These are phyloP conservation scores for Macropus fuliginosus DNA, from an alignment of 2,797 vertebrate species.

Conservation along the genomic window DNA sequence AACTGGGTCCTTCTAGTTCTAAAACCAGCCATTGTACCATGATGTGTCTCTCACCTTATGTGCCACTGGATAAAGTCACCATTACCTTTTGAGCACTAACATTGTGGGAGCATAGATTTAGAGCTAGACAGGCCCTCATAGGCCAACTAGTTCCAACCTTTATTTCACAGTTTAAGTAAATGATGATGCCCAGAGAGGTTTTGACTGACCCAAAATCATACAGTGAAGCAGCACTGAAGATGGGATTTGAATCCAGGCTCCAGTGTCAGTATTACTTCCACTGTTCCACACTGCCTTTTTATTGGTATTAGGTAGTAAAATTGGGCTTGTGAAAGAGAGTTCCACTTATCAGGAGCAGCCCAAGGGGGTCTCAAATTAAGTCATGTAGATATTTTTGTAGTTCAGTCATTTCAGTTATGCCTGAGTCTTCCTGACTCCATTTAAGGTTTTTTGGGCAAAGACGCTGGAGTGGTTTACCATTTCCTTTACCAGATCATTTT, in stretches of 20 bases:
- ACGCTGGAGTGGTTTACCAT: not conserved
- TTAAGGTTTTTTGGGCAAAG: too few relatives aligned
- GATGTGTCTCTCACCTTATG: not conserved
- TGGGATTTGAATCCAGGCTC: not conserved
- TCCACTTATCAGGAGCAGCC: not conserved
- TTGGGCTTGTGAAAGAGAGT: not conserved
- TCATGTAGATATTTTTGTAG: not conserved
- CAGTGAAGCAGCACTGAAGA: not conserved
- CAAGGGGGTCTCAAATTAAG: not conserved
- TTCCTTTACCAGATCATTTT: not conserved
- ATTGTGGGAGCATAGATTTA: not conserved
- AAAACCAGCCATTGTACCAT: not conserved
- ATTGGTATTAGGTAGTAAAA: not conserved
- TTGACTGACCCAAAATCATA: not conserved
- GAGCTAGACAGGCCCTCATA: not conserved
- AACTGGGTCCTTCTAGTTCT: not conserved
- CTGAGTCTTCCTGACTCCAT: too few relatives aligned
- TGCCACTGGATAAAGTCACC: not conserved
- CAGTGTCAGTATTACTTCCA: not conserved
- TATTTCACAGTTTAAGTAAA: not conserved
- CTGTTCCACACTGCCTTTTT: not conserved
- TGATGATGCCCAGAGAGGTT: not conserved
- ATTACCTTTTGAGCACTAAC: not conserved
- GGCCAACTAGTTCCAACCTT: not conserved
- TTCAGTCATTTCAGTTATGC: too few relatives aligned